Percentiles rank a stretch among this genome's conserved stretches.
phyloP scores from a whole-genome alignment of 2,113 vertebrate genomes.

The Epinephelus fuscoguttatus region DNA sequence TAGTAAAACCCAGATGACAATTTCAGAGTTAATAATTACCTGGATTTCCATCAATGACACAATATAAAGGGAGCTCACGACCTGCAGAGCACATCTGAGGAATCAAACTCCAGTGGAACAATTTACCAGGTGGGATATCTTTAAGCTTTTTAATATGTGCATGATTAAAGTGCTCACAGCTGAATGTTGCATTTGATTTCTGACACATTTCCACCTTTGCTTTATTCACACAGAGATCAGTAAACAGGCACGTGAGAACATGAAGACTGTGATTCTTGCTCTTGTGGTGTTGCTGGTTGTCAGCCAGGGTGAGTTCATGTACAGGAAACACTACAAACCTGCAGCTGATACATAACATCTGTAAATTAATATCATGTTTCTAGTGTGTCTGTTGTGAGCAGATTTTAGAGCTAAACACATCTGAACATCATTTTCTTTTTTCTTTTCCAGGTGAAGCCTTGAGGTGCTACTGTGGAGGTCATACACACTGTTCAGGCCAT shows the following conservation, averaged over 20 bases:
- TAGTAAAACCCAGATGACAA: not conserved
- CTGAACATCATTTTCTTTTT: not conserved
- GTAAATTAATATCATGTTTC: too few relatives aligned
- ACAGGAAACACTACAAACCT: not conserved
- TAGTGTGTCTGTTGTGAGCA: too few relatives aligned
- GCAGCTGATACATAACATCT: not conserved
- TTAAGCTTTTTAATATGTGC: not conserved
- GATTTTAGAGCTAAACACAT: not conserved
- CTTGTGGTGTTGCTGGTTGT: slow-evolving; percentile 36
- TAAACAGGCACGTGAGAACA: slow-evolving; percentile 20
- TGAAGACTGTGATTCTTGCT: slow-evolving; percentile 43
- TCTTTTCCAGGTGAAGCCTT: slow-evolving; percentile 48
- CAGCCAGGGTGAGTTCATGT: slow-evolving; percentile 48
- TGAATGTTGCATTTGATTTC: not conserved
- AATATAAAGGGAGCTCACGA: not conserved
- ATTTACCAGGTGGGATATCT: slow-evolving; percentile 4
- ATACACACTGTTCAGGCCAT: rapidly evolving
- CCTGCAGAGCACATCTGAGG: not conserved
- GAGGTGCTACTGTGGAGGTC: slow-evolving; percentile 38
- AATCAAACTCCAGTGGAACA: not conserved
- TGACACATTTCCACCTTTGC: not conserved
- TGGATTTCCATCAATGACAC: not conserved
- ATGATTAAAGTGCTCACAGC: not conserved
- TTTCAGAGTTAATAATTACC: slow-evolving; percentile 10
- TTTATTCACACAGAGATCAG: not conserved